Conservation (phyloP, 2,113 vertebrate species). For the Pogona vitticeps region DNA sequence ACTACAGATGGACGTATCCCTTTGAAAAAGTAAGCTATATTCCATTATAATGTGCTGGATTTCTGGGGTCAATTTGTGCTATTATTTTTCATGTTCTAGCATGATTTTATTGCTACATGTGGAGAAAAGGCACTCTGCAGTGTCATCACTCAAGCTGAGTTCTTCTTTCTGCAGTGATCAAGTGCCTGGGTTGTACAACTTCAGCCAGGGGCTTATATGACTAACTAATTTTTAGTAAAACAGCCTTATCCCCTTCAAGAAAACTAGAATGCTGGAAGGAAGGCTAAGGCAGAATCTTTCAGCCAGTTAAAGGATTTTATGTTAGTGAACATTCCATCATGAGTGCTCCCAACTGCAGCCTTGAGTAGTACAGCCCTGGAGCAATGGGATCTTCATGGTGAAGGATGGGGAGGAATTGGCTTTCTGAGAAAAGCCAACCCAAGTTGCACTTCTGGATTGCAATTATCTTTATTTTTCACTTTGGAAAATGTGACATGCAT, state of each 20-base stretch:
- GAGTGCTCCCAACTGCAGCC: too few relatives aligned
- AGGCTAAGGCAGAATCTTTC: background rate
- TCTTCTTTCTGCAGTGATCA: background rate
- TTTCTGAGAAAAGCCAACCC: background rate
- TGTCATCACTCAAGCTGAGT: background rate
- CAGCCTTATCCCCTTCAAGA: background rate
- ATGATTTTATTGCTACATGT: background rate
- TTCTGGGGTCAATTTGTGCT: background rate
- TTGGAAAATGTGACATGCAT: background rate
- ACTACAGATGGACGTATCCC: constrained; percentile 94
- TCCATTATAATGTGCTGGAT: accelerated
- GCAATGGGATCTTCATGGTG: too few relatives aligned
- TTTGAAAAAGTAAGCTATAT: constrained; percentile 92
- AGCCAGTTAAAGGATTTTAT: background rate
- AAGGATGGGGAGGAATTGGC: too few relatives aligned
- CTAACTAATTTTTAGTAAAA: background rate
- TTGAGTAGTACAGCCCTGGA: too few relatives aligned
- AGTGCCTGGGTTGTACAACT: background rate
- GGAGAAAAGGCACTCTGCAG: background rate
- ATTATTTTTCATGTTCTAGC: background rate
- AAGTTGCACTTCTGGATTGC: background rate
- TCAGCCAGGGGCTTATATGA: background rate
- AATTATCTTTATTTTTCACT: background rate
- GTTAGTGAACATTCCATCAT: too few relatives aligned
- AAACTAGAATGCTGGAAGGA: background rate